Percentiles rank a stretch among this genome's conserved stretches.
Evolutionary conservation across 2,888 invertebrate species (phyloP).

Genomic region (Heliconius cydno): DNA sequence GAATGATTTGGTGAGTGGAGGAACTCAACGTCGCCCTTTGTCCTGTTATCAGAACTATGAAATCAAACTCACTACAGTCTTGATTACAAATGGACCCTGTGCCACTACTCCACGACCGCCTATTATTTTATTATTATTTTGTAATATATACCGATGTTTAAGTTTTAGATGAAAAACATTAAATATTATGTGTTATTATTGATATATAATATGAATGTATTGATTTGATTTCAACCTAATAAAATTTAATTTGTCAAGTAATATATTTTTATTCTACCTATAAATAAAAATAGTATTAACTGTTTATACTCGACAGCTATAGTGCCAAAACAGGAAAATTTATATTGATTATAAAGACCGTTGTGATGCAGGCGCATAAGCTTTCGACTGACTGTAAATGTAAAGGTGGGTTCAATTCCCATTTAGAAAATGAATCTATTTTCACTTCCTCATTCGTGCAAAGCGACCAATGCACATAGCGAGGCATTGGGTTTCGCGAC

Average conservation of each 20-base stretch:
- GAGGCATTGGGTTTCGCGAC: too few species aligned
- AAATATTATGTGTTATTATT: neutral
- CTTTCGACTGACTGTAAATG: neutral
- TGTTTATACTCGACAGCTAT: neutral
- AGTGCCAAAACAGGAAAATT: neutral
- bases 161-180: neutral
- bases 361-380: neutral
- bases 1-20: too few species aligned
- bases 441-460: too few species aligned
- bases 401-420: neutral
- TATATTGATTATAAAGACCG: neutral
- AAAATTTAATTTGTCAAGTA: constrained; percentile 1
- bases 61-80: too few species aligned
- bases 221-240: neutral
- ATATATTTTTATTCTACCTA: neutral
- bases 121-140: neutral
- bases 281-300: neutral
- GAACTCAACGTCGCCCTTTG: too few species aligned
- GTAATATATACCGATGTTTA: neutral
- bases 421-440: too few species aligned
- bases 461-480: too few species aligned
- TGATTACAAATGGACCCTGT: too few species aligned
- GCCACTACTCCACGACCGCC: too few species aligned
- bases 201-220: neutral
- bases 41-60: too few species aligned